These are phyloP conservation scores for Eugnorisma glareosa DNA, from an alignment of 2,888 invertebrate species.

Conservation along the genomic window DNA sequence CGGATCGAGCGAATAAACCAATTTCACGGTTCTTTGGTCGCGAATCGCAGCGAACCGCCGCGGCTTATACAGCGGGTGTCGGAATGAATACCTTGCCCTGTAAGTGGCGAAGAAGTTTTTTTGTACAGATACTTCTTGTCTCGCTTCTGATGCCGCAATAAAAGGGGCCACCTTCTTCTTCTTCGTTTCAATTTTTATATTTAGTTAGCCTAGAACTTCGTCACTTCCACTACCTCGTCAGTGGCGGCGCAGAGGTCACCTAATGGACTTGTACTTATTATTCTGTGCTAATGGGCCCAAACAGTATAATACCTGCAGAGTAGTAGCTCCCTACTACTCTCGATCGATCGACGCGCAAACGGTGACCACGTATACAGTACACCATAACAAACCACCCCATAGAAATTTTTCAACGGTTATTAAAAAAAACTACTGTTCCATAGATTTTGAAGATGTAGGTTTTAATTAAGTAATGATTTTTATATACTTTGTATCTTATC, in stretches of 20 bases:
- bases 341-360: neutral
- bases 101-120: constrained; percentile 3
- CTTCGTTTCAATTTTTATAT: no score
- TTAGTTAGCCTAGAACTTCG: no score
- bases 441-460: neutral
- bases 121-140: neutral
- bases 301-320: neutral
- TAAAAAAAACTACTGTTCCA: neutral
- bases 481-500: no score
- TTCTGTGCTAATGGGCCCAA: no score
- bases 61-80: constrained; percentile 77
- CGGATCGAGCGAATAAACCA: constrained; percentile 90
- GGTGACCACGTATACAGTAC: neutral
- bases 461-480: no score
- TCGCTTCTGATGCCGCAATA: neutral
- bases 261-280: no score
- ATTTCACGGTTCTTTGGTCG: constrained; percentile 90
- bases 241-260: no score
- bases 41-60: constrained; percentile 82
- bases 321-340: no score
- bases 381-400: neutral
- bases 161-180: neutral
- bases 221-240: no score
- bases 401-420: neutral
- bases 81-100: constrained; percentile 48